phyloP scores from a whole-genome alignment of 1,140 invertebrate species.

The Eumaeus atala region DNA sequence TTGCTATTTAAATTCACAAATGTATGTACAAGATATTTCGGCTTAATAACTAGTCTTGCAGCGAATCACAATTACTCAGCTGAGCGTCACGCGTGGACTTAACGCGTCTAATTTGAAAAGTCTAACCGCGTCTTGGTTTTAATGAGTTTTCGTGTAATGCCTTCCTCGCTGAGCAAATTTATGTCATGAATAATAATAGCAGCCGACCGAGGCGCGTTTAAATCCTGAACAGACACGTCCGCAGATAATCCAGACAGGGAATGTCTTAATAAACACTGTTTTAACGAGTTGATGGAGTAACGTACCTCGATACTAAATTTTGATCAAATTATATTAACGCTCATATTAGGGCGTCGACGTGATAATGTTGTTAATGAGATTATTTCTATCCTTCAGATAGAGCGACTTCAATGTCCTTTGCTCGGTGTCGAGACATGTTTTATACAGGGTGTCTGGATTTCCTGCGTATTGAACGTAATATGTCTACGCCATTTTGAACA shows the following conservation, averaged over 20 bases:
- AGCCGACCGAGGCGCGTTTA: slow-evolving; percentile 47
- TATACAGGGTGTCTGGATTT: no score
- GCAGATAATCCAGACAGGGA: slow-evolving; percentile 52
- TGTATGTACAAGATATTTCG: slow-evolving; percentile 40
- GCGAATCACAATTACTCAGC: slow-evolving; percentile 58
- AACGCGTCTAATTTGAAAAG: slow-evolving; percentile 71
- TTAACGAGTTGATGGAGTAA: slow-evolving; percentile 46
- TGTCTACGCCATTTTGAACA: no score
- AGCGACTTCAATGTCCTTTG: no score
- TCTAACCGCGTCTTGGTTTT: slow-evolving; percentile 65
- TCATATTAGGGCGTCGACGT: no score
- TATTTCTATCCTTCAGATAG: no score
- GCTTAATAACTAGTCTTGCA: slow-evolving; percentile 57
- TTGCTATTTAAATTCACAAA: slow-evolving; percentile 24
- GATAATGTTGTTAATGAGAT: no score
- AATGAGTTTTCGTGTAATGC: slow-evolving; percentile 71
- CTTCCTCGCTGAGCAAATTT: slow-evolving; percentile 65
- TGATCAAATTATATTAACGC: not conserved
- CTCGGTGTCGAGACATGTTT: no score
- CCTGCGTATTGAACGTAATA: no score
- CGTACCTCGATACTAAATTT: not conserved
- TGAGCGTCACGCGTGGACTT: slow-evolving; percentile 56
- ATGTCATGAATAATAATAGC: slow-evolving; percentile 71
- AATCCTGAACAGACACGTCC: slow-evolving; percentile 60
- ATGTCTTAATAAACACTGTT: slow-evolving; percentile 58